Base-by-base conservation (phyloP, 1,140 invertebrate species). In the Ooceraea biroi region DNA sequence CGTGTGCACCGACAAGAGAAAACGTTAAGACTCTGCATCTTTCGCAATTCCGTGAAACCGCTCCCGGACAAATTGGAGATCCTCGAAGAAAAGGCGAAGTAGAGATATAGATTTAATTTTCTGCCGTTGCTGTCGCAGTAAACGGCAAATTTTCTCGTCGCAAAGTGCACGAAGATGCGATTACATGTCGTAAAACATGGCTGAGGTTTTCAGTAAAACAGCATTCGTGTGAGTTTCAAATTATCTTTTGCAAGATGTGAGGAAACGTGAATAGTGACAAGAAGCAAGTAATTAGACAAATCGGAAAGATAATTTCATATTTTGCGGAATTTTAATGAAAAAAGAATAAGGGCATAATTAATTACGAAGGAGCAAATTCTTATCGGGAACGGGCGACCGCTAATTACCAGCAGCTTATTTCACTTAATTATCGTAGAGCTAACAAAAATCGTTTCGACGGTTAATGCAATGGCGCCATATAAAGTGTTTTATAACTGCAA, bases 21-120 rank as follows among this genome's bases (percentile, higher is more conserved):
- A 88, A 87, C 55, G 55, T 69, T 57, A 68, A 65, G 78, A 87
- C 68, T 83, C 84, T 87, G 48, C 85, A 74, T 87, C 86, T 72
- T 88, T 87, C 66, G 60, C 57, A 78, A 87, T 78, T 74, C 74
- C 80, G 41, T 78, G 73, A 55, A 87, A 46, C 52, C 25, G 85
- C n/a, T 85, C 55, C 61, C 65, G 55, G 60, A 68, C 55, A 52
- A 74, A 88, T 84, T 80, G 55, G 72, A 87, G 82, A 63, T 78
- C 46, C 48, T 52, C 41, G 25, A 61, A 88, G 41, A 17, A 55
- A 65, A 50, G 19, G 5, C 22, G 36, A 69, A 57, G n/a, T 57
- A 17, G 69, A 71, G 48, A 63, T 71, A 30, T 80, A 58, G 76
- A 80, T 80, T 69, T 80, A 58, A 71, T 80, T 71, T 71, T 55